Conservation (phyloP, 2,113 vertebrate species). For the Castor canadensis region DNA sequence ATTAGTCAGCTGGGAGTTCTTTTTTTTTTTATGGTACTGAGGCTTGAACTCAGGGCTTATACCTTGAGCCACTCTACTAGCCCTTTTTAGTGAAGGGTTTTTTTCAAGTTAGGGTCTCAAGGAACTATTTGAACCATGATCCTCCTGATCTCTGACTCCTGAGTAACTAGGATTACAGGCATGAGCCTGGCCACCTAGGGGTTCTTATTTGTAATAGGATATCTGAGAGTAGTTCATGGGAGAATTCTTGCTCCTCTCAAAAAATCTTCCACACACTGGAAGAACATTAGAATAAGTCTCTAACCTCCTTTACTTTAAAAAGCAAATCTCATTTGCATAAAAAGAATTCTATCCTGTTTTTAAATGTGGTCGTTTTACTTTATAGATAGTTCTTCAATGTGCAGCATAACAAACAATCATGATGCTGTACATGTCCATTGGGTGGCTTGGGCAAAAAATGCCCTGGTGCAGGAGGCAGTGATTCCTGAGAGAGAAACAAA, state of each 20-base stretch:
- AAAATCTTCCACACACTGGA: neutral
- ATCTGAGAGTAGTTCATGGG: neutral
- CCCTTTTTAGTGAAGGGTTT: too few relatives aligned
- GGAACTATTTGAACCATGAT: too few relatives aligned
- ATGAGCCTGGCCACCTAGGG: too few relatives aligned
- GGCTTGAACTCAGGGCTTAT: too few relatives aligned
- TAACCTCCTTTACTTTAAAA: neutral
- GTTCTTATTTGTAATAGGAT: neutral
- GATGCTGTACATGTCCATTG: neutral
- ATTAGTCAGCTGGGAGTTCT: fast-evolving
- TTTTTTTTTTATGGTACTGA: too few relatives aligned
- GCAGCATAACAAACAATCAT: neutral
- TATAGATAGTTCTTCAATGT: neutral
- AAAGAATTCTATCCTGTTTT: neutral
- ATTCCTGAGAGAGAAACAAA: neutral
- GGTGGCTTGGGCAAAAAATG: neutral
- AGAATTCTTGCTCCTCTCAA: neutral
- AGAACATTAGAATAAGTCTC: neutral
- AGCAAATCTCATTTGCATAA: neutral
- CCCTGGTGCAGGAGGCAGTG: neutral
- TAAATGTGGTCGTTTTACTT: neutral
- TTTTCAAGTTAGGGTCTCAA: too few relatives aligned
- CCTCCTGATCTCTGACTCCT: too few relatives aligned
- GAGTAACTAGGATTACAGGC: too few relatives aligned
- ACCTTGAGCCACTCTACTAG: too few relatives aligned